Conservation (phyloP, 2,113 vertebrate genomes). For the Laterallus jamaicensis region DNA sequence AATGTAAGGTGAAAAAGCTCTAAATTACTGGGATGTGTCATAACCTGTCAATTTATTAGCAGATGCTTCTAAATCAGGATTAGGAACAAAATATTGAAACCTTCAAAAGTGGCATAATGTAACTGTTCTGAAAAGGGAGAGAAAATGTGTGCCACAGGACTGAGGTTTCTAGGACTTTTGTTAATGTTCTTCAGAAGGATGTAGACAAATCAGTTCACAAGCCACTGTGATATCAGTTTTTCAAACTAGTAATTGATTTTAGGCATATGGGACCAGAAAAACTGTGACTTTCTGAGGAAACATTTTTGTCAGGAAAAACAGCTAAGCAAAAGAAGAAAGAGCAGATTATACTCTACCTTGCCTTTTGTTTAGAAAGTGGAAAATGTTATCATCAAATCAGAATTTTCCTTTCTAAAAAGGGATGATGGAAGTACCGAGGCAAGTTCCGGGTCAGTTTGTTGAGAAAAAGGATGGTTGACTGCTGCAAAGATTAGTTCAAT, state of each 20-base stretch:
- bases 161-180: neutral
- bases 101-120: neutral
- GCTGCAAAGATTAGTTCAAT: neutral
- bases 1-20: constrained; percentile 31
- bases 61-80: constrained; percentile 51
- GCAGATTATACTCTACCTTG: neutral
- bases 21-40: constrained; percentile 41
- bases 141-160: neutral
- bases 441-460: neutral
- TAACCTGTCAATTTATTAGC: constrained; percentile 63
- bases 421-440: neutral
- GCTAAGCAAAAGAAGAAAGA: neutral
- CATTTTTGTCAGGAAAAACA: neutral
- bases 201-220: neutral
- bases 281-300: neutral
- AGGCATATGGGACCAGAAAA: neutral
- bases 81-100: constrained; percentile 23
- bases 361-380: neutral
- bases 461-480: neutral
- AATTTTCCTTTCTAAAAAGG: neutral
- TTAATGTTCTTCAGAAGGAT: neutral
- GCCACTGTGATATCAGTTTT: constrained; percentile 15
- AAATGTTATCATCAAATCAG: neutral
- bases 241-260: constrained; percentile 9
- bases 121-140: neutral